Evolutionary conservation across 2,113 vertebrate species (phyloP), one percentile per base, ranked within the genome.

Genomic region (Zootoca vivipara): DNA sequence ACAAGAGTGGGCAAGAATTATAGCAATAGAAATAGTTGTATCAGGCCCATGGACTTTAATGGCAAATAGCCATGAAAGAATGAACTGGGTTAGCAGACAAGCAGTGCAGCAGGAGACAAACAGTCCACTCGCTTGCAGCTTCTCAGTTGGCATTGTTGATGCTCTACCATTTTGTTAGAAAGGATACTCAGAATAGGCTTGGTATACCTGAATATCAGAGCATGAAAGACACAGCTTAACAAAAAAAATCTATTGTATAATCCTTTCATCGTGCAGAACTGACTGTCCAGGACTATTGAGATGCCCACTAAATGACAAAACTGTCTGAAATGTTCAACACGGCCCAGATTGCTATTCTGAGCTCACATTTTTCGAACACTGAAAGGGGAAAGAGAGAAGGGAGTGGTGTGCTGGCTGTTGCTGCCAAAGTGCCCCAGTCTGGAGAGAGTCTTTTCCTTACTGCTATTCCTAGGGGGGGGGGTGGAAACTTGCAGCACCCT

Each of bases 201-300:
- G 16, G 58, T 80, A 22, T 80, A 35, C 56, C 20, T 35, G 1
- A 33, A 7, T 30, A 80, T 7, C 4, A 20, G 30, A 20, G 62
- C 18, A 33, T 80, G 78, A 33, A 62, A 62, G n/a, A 28, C 2
- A 1, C 56, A 80, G 18, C 18, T 46, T 46, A 46, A 58, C n/a
- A 24, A 35, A 4, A 33, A 80, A 62, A 35, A 22, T 5, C 30
- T 62, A 62, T 58, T 33, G 15, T 82, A 78, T 94, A 83, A 86
- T 72, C 77, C 89, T 94, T 85, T 90, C 85, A 89, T 84, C 18
- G 81, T 85, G 88, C 86, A 91, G 93, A 92, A 67, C 20, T 52
- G 85, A 91, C 67, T 70, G 92, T 79, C 69, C 90, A 74, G 38
- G 62, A 83, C 85, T 4, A 67, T 0, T 22, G 20, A 67, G 24